Conservation (phyloP, 2,797 vertebrate species). For the Clarias fuscus region DNA sequence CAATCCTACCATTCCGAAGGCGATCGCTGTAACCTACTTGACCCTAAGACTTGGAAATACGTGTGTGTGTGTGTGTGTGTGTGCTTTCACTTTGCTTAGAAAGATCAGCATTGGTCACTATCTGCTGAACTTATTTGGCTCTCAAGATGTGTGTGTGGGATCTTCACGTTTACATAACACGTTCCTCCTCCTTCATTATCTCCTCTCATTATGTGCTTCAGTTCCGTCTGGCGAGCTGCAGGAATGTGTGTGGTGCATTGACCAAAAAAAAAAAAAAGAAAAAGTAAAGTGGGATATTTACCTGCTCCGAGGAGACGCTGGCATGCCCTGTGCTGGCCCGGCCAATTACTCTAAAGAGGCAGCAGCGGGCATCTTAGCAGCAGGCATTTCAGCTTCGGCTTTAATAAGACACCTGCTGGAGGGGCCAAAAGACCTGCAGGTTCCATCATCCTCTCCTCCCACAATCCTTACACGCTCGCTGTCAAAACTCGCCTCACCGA, state of each 20-base stretch:
- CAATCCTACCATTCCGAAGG: not conserved
- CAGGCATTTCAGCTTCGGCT: constrained; percentile 48
- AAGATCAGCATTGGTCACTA: constrained; percentile 16
- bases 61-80: not conserved
- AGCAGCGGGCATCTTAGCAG: constrained; percentile 45
- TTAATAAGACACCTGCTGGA: constrained; percentile 53
- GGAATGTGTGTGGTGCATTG: constrained; percentile 1
- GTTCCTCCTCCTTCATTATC: constrained; percentile 49
- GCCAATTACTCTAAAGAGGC: constrained; percentile 54
- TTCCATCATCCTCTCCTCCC: constrained; percentile 27
- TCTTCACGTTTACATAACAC: constrained; percentile 40
- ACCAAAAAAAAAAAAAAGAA: not conserved
- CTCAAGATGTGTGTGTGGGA: constrained; percentile 9
- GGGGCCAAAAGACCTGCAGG: constrained; percentile 29
- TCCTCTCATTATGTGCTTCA: constrained; percentile 46
- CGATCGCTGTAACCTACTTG: not conserved
- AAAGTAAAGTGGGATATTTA: constrained; percentile 48
- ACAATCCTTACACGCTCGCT: constrained; percentile 31
- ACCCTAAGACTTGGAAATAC: not conserved
- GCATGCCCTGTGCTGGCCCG: constrained; percentile 37
- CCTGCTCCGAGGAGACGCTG: constrained; percentile 41
- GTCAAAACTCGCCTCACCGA: constrained; percentile 31
- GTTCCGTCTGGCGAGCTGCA: constrained; percentile 7
- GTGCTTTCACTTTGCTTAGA: not conserved
- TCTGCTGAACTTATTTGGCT: constrained; percentile 14